phyloP scores from a whole-genome alignment of 1,140 invertebrate species.

The Druon quercuslanigerum region DNA sequence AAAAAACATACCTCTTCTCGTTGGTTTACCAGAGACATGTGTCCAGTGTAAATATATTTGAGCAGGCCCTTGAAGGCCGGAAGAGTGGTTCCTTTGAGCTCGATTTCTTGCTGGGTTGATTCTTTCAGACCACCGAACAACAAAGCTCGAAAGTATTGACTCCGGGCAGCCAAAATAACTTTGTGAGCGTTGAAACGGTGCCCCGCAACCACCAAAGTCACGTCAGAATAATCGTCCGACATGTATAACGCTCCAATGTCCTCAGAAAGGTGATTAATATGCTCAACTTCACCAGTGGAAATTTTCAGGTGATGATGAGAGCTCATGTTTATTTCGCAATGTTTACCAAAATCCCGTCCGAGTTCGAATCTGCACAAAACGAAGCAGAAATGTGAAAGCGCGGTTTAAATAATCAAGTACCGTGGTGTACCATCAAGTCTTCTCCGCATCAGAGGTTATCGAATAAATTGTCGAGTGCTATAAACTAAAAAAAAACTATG shows the following conservation, averaged over 20 bases:
- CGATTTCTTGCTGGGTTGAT: slow-evolving; percentile 86
- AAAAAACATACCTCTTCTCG: slow-evolving; percentile 75
- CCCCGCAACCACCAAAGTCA: slow-evolving; percentile 91
- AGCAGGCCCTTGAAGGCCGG: slow-evolving; percentile 92
- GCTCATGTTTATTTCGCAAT: slow-evolving; percentile 55
- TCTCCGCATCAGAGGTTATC: too few relatives aligned
- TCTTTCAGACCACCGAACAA: slow-evolving; percentile 95
- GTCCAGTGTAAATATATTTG: slow-evolving; percentile 96
- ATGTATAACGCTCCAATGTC: slow-evolving; percentile 89
- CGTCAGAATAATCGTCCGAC: slow-evolving; percentile 93
- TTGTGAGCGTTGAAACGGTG: slow-evolving; percentile 91
- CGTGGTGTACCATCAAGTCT: too few relatives aligned
- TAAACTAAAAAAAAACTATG: not conserved
- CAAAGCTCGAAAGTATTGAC: slow-evolving; percentile 95
- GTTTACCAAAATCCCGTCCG: not conserved
- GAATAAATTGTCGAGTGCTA: not conserved
- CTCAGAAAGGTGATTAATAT: slow-evolving; percentile 79
- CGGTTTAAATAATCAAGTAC: not conserved
- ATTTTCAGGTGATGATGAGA: slow-evolving; percentile 64
- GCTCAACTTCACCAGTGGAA: slow-evolving; percentile 62
- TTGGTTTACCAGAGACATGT: slow-evolving; percentile 88
- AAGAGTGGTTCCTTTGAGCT: slow-evolving; percentile 89
- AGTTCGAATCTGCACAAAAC: not conserved
- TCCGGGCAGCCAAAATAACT: slow-evolving; percentile 93
- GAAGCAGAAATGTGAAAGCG: not conserved